phyloP scores from a whole-genome alignment of 2,797 vertebrate genomes.

The Loriculus beryllinus region DNA sequence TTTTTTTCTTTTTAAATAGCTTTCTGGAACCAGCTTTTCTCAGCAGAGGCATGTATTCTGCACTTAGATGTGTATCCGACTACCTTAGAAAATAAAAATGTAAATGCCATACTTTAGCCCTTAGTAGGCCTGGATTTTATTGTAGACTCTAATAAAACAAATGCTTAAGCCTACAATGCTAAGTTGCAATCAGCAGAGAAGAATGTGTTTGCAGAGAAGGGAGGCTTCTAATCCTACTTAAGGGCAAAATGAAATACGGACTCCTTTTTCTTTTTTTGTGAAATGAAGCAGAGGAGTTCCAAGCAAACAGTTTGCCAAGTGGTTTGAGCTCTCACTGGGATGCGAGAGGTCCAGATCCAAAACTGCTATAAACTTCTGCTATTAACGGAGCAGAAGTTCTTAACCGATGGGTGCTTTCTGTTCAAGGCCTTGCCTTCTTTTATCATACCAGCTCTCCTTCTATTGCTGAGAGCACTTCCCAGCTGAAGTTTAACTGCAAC shows the following conservation, averaged over 20 bases:
- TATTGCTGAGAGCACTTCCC: background rate
- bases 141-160: background rate
- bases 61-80: background rate
- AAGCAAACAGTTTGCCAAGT: background rate
- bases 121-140: background rate
- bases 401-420: background rate
- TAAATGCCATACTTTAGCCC: background rate
- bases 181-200: background rate
- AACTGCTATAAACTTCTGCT: background rate
- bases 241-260: background rate
- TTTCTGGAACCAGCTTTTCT: background rate
- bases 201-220: background rate
- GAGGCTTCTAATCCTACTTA: background rate
- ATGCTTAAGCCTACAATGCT: background rate
- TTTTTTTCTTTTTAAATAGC: background rate
- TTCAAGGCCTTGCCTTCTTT: background rate
- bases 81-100: background rate
- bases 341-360: accelerated
- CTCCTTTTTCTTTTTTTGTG: background rate
- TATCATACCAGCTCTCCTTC: background rate
- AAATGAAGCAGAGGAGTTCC: background rate
- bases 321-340: background rate
- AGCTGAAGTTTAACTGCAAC: background rate
- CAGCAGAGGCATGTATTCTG: background rate
- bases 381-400: background rate